Conservation (phyloP, 2,113 vertebrate species). For the Pteruthius melanotis region DNA sequence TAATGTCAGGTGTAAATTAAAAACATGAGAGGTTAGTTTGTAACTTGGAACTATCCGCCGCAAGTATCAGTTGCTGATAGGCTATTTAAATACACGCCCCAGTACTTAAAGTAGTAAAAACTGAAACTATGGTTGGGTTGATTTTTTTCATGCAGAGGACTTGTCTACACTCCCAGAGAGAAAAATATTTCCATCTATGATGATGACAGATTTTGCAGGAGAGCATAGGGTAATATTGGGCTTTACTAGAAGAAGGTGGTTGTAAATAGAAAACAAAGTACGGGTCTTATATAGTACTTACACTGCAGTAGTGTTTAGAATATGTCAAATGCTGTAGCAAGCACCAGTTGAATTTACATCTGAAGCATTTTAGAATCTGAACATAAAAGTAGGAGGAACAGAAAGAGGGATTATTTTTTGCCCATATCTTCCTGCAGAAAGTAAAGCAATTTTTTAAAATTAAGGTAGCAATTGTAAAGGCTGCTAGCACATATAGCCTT, state of each 20-base stretch:
- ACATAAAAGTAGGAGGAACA: not conserved
- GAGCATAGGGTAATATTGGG: not conserved
- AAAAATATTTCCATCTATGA: not conserved
- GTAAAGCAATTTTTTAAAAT: not conserved
- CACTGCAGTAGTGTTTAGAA: not conserved
- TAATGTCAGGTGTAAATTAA: not conserved
- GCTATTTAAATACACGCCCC: fast-evolving
- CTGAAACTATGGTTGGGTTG: not conserved
- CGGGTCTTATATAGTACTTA: not conserved
- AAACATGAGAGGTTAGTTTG: fast-evolving
- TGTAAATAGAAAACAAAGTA: not conserved
- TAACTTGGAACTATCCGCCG: not conserved
- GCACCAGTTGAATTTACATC: not conserved
- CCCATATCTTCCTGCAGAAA: no score
- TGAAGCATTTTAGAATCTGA: not conserved
- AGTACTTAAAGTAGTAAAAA: not conserved
- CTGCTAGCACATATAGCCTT: not conserved
- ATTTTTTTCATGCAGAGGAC: not conserved
- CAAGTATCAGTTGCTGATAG: not conserved
- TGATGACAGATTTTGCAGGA: not conserved
- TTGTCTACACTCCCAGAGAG: not conserved
- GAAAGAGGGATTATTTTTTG: not conserved
- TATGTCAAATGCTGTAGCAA: not conserved
- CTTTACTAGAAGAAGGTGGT: not conserved
- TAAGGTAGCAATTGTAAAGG: not conserved